phyloP scores from a whole-genome alignment of 2,888 invertebrate genomes.

The Eupithecia exiguata region DNA sequence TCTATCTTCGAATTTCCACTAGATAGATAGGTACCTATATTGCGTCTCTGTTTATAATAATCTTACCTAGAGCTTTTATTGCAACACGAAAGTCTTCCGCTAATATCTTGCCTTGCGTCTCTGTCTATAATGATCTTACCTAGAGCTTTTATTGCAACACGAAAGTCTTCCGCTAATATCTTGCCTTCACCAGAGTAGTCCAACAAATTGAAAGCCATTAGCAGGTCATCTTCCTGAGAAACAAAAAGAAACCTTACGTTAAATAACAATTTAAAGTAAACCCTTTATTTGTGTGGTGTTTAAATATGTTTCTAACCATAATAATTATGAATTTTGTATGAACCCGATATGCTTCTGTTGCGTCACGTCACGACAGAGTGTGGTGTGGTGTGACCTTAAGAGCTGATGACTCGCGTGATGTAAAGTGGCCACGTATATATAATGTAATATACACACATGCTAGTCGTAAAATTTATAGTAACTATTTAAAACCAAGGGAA shows the following conservation, averaged over 20 bases:
- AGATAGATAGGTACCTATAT: neutral
- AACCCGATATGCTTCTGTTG: too few species aligned
- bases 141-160: constrained; percentile 77
- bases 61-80: constrained; percentile 75
- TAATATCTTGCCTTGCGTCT: constrained; percentile 77
- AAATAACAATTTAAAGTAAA: neutral
- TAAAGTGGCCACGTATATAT: too few species aligned
- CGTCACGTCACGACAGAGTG: too few species aligned
- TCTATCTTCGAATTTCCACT: neutral
- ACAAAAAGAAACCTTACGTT: neutral
- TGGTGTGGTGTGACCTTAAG: too few species aligned
- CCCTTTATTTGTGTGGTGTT: neutral
- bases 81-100: constrained; percentile 76
- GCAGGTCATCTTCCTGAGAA: constrained; percentile 70
- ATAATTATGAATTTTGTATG: too few species aligned
- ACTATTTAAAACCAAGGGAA: neutral
- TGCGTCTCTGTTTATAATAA: neutral
- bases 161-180: constrained; percentile 74
- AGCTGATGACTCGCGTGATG: too few species aligned
- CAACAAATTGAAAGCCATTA: constrained; percentile 73
- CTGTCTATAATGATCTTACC: constrained; percentile 63
- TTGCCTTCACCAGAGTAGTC: constrained; percentile 77
- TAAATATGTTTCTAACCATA: too few species aligned
- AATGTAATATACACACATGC: too few species aligned
- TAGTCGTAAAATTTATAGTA: too few species aligned